Evolutionary conservation across 2,888 invertebrate genomes (phyloP), one percentile per base, ranked within the genome.

Genomic region (Yponomeuta sedellus): DNA sequence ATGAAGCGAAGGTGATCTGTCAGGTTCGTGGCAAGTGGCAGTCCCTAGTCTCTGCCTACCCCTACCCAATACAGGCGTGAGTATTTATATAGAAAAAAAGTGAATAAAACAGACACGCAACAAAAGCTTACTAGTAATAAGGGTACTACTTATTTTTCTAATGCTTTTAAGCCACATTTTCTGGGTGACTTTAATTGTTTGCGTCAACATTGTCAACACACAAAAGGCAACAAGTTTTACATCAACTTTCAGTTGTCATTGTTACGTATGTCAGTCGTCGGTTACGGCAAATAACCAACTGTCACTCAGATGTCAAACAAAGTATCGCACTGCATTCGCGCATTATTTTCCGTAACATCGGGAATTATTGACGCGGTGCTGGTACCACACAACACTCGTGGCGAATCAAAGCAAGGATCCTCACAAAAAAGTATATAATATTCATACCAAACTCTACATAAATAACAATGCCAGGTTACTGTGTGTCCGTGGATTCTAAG

Each of bases 301-400:
- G 90, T 91, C 91, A 88, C 80, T 90, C 84, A 81, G 83, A 80
- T 77, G 90, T 90, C 89, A 85, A 80, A 64, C 10, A 64, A 52
- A 64, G 22, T 16, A 52, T 22, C 16, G n/a, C 22, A 62, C 19
- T 34, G 25, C 12, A 59, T 83, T 80, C 74, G 77, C 80, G 80
- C 75, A 73, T 80, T 81, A 82, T 84, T 84, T 86, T 75, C 81
- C 80, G 77, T 77, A 81, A 78, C 75, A 77, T 81, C 70, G 72
- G 69, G 73, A 77, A 75, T 81, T 77, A 82, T 76, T 76, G 73
- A 72, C 77, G 75, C 73, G 77, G 79, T 79, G 75, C 34, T 8
- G 34, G 34, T 8, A 34, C 12, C 39, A n/a, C 10, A 79, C 72
- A 77, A 77, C 71, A 73, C 34, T 58, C 62, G 66, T 66, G 52